Evolutionary conservation across 2,113 vertebrate genomes (phyloP), one percentile per base, ranked within the genome.

Genomic region (Odobenus rosmarus): DNA sequence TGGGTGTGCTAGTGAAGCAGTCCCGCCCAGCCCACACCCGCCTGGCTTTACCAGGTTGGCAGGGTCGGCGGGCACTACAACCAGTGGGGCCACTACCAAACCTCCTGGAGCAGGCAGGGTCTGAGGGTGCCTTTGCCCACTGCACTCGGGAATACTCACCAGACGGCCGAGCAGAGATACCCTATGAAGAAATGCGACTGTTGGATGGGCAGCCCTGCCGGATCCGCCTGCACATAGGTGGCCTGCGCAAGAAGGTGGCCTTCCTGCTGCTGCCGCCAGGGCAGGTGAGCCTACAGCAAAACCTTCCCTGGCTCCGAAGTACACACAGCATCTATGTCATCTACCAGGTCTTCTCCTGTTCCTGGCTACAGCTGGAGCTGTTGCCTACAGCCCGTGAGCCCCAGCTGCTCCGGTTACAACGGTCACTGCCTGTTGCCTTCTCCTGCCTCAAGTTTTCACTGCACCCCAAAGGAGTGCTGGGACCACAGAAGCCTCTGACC

Each of bases 381-480:
- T 11, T 94, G 42, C 95, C 96, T 1, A 94, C 93, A 91, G 94
- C 82, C 79, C 81, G 24, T 39, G 93, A 94, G 72, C 77, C 96
- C 57, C 97, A 97, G 62, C 42, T 95, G 89, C 97, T 98, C 71
- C 79, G 42, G 49, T 83, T 98, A 55, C 97, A 96, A 7, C 89
- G 53, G 21, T 86, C 98, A 53, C 84, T 98, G 26, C 98, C 98
- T 49, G 57, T 98, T 77, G 98, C 97, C 53, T 98, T 99, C 92
- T 96, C 96, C 84, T 98, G 98, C 95, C 97, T 98, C 76, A 98
- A 98, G 97, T 98, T 99, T 59, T 97, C 97, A 93, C 96, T 98
- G 85, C 93, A 96, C 51, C 86, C 98, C 82, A 98, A 97, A 42
- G 98, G 98, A n/a, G 74, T 98, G 33, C 95, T 98, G 42, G 98